Conservation (phyloP, 2,888 invertebrate genomes). For the Mamestra brassicae region DNA sequence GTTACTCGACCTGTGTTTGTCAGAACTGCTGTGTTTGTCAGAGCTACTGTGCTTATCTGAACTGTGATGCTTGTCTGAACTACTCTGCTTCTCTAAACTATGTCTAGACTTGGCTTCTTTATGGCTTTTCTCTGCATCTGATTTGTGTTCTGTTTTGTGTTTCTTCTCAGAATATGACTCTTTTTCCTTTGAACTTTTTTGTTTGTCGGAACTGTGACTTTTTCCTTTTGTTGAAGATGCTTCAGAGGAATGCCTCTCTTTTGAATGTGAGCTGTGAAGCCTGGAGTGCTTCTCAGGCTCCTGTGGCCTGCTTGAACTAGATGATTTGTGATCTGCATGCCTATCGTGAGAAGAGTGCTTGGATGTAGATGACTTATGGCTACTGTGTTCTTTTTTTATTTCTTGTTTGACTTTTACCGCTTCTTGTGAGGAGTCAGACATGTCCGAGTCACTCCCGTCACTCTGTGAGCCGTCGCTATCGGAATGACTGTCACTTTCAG, state of each 20-base stretch:
- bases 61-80: conserved; percentile 71
- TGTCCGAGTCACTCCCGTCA: conserved; percentile 72
- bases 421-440: conserved; percentile 80
- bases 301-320: conserved; percentile 70
- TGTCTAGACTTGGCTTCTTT: conserved; percentile 70
- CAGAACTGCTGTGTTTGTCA: conserved; percentile 69
- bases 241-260: conserved; percentile 73
- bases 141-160: conserved; percentile 74
- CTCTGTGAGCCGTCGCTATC: conserved; percentile 66
- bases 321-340: conserved; percentile 72
- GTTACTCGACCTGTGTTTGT: conserved; percentile 72
- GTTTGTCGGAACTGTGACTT: conserved; percentile 75
- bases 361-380: conserved; percentile 72
- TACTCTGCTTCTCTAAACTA: conserved; percentile 68
- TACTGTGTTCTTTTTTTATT: conserved; percentile 77
- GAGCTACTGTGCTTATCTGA: conserved; percentile 72
- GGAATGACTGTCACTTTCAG: conserved; percentile 70
- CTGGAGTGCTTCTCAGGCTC: conserved; percentile 72
- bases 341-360: conserved; percentile 73
- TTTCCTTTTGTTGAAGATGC: conserved; percentile 76
- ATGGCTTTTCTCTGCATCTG: conserved; percentile 74
- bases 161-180: conserved; percentile 75
- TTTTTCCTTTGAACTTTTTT: conserved; percentile 77
- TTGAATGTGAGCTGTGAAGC: conserved; percentile 72
- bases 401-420: conserved; percentile 75